phyloP scores from a whole-genome alignment of 2,797 vertebrate genomes.

The Otolemur crassicaudatus region DNA sequence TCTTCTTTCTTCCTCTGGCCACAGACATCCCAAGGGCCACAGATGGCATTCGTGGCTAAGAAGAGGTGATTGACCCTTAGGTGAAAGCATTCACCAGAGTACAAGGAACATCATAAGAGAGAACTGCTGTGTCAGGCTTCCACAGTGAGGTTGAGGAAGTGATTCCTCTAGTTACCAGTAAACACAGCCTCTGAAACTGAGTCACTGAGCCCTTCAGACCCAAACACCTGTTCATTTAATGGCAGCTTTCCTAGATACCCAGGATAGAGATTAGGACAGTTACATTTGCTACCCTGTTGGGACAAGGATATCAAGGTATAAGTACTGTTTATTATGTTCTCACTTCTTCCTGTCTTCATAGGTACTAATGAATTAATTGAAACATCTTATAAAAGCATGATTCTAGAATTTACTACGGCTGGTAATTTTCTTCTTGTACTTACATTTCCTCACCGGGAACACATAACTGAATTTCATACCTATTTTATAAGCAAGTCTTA shows the following conservation, averaged over 20 bases:
- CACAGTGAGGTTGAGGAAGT: slow-evolving; percentile 15
- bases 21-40: neutral
- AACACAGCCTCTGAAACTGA: slow-evolving; percentile 58
- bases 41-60: neutral
- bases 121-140: slow-evolving; percentile 57
- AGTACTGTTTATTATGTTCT: neutral
- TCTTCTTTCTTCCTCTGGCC: neutral
- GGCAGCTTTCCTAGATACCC: slow-evolving; percentile 58
- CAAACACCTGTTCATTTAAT: slow-evolving; percentile 66
- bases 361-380: neutral
- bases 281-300: neutral
- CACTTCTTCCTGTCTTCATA: neutral
- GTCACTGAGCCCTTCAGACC: slow-evolving; percentile 8
- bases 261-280: neutral
- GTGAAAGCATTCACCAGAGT: neutral
- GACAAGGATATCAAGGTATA: neutral
- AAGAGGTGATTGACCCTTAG: neutral
- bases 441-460: slow-evolving; percentile 11
- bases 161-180: slow-evolving; percentile 57
- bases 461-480: neutral
- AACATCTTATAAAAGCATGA: neutral
- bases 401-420: neutral
- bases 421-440: neutral
- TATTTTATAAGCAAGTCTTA: neutral
- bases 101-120: neutral